These are phyloP conservation scores for Brassicogethes aeneus DNA, from an alignment of 2,888 invertebrate genomes.

Conservation along the genomic window DNA sequence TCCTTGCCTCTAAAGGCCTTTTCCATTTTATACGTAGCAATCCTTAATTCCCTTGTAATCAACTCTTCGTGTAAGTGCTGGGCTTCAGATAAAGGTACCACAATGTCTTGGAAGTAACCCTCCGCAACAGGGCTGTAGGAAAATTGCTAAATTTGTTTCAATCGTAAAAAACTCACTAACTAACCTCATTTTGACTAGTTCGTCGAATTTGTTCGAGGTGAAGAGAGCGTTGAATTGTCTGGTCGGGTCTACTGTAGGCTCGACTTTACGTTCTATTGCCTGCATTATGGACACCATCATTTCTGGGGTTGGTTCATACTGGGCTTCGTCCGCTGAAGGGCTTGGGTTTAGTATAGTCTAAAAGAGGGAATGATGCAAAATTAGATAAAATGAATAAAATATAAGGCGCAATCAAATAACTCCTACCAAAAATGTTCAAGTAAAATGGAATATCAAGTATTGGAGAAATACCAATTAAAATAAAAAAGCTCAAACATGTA, in stretches of 20 bases:
- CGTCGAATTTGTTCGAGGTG: constrained; percentile 1
- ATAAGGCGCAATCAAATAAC: too few species aligned
- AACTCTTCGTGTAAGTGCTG: constrained; percentile 24
- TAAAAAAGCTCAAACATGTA: too few species aligned
- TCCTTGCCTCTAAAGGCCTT: background rate
- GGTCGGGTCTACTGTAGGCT: constrained; percentile 29
- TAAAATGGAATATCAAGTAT: too few species aligned
- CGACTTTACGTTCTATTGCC: constrained; percentile 33
- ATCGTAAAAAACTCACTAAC: background rate
- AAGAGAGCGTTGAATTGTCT: constrained; percentile 34
- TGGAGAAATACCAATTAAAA: too few species aligned
- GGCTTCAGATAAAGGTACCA: constrained; percentile 28
- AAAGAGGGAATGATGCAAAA: background rate
- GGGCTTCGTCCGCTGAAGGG: constrained; percentile 28
- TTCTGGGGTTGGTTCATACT: constrained; percentile 33
- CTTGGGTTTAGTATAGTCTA: constrained; percentile 17
- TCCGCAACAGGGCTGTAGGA: constrained; percentile 30
- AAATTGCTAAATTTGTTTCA: background rate
- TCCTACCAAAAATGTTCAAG: too few species aligned
- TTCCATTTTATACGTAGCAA: constrained; percentile 16
- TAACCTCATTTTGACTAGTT: constrained; percentile 19
- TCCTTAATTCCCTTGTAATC: constrained; percentile 23
- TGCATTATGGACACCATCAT: constrained; percentile 34
- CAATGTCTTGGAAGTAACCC: constrained; percentile 33
- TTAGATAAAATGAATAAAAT: too few species aligned